phyloP scores from a whole-genome alignment of 1,140 invertebrate species.

The Calephelis nemesis region DNA sequence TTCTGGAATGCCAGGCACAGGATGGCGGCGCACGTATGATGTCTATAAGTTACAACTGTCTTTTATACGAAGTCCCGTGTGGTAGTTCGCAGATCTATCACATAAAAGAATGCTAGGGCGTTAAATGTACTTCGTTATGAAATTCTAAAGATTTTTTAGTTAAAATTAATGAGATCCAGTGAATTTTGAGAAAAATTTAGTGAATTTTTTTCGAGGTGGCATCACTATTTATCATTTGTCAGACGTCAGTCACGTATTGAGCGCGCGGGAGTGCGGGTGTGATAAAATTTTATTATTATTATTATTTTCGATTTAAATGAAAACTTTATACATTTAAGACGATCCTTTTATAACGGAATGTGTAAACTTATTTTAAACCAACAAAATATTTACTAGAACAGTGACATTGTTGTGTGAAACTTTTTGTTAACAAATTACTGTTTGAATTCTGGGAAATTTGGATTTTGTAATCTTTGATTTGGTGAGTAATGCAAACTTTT shows the following conservation, averaged over 20 bases:
- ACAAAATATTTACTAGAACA: not conserved
- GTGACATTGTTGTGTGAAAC: constrained; percentile 36
- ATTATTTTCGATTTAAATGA: constrained; percentile 17
- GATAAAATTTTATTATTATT: constrained; percentile 4
- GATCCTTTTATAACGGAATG: constrained; percentile 14
- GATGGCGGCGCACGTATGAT: too few relatives aligned
- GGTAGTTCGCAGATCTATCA: too few relatives aligned
- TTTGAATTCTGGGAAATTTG: constrained; percentile 63
- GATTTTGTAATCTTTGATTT: constrained; percentile 62
- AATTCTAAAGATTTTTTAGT: too few relatives aligned
- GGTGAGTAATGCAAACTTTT: constrained; percentile 56
- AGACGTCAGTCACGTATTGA: constrained; percentile 6
- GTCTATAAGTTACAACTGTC: too few relatives aligned
- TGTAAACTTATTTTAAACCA: not conserved
- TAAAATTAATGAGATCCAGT: too few relatives aligned
- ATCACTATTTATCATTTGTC: not conserved
- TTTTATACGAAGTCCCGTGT: too few relatives aligned
- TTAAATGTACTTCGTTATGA: too few relatives aligned
- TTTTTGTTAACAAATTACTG: constrained; percentile 35
- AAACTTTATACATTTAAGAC: constrained; percentile 2
- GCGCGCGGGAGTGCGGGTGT: not conserved
- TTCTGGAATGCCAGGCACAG: too few relatives aligned
- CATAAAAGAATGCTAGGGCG: too few relatives aligned
- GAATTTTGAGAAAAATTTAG: too few relatives aligned
- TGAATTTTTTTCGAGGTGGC: too few relatives aligned